Evolutionary conservation across 2,113 vertebrate genomes (phyloP).

Genomic region (Solea senegalensis): DNA sequence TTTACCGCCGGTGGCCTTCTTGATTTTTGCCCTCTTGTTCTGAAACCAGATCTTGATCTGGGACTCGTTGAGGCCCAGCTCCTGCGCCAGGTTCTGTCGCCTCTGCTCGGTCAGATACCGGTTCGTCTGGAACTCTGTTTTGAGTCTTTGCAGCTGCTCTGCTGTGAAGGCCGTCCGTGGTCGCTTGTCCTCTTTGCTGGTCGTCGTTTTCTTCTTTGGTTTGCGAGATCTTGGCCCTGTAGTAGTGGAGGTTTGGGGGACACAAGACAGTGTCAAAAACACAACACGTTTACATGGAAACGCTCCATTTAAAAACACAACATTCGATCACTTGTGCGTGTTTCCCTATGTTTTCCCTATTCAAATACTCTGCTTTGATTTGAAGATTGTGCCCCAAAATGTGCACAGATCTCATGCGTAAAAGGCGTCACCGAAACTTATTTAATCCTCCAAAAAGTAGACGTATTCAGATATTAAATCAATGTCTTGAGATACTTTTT

Average conservation of each 20-base stretch:
- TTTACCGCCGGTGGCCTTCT: slow-evolving; percentile 89
- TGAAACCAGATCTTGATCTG: slow-evolving; percentile 98
- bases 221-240: slow-evolving; percentile 95
- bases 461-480: not conserved
- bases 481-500: not conserved
- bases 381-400: not conserved
- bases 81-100: slow-evolving; percentile 89
- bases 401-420: slow-evolving; percentile 16
- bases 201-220: slow-evolving; percentile 96
- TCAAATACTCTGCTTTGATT: slow-evolving; percentile 6
- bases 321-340: too few species aligned
- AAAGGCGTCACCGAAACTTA: not conserved
- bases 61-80: slow-evolving; percentile 92
- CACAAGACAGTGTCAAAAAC: not conserved
- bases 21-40: slow-evolving; percentile 95
- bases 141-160: slow-evolving; percentile 93
- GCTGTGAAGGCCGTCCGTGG: slow-evolving; percentile 93
- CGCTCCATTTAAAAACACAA: not conserved
- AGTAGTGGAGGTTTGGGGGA: slow-evolving; percentile 16
- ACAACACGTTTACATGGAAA: not conserved
- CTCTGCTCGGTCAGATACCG: slow-evolving; percentile 93
- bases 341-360: not conserved
- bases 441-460: too few species aligned
- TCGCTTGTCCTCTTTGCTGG: slow-evolving; percentile 93
- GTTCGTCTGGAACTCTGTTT: slow-evolving; percentile 91